Evolutionary conservation across 1,140 invertebrate genomes (phyloP), one percentile per base, ranked within the genome.

Genomic region (Stenopsyche tienmushanensis): DNA sequence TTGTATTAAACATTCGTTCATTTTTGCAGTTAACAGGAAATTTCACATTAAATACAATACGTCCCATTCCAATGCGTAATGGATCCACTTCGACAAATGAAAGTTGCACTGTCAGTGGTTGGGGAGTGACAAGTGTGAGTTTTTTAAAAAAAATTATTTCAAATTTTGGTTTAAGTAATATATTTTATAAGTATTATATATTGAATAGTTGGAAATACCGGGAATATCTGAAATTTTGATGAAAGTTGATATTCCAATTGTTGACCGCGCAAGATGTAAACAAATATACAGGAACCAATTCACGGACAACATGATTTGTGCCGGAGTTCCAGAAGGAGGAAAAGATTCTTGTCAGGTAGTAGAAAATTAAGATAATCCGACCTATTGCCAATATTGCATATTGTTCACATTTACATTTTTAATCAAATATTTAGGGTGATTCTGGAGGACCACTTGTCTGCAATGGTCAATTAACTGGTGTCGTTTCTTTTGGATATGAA

Each of bases 261-360:
- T 42, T 41, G 42, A 62, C 49, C 23, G 50, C 34, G 5, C 25
- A 39, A 1, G 21, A 1, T 66, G 65, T 41, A 53, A 62, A 41
- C 1, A 10, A 17, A 13, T 24, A 44, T 55, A 45, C 20, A 7
- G 9, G 9, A 3, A 3, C 1, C 2, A 1, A 17, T 2, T 62
- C 1, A 42, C 29, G 17, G 24, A 54, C 8, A 13, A 24, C 18
- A 71, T 70, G 64, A 54, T 72, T 7, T 72, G 72, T 65, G 72
- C 72, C 9, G 72, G 70, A 8, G 65, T 65, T 66, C 15, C n/a
- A 2, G 54, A 82, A 67, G 75, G 80, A 2, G 84, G 84, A 21
- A 83, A 82, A 66, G 87, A 88, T 69, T 85, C 86, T 0, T 89
- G 87, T 70, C 84, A 86, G 76, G 86, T 86, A 76, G 65, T 54